These are phyloP conservation scores for Coturnix japonica DNA, from an alignment of 2,113 vertebrate genomes.

Conservation along the genomic window DNA sequence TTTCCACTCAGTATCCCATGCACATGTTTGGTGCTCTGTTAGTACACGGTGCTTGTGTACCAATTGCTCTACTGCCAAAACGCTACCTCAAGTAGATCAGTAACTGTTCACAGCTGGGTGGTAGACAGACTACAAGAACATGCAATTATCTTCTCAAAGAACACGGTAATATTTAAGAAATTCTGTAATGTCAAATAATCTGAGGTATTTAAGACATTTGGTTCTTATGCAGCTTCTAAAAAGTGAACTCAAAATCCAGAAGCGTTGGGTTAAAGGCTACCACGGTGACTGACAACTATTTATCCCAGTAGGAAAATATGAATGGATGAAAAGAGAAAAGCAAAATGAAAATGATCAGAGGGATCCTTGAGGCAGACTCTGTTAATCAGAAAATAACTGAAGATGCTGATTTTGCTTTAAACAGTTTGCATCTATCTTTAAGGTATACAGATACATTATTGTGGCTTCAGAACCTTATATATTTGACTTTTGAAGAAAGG, in stretches of 20 bases:
- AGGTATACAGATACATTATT: not conserved
- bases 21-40: constrained; percentile 71
- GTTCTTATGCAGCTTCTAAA: not conserved
- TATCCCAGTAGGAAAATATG: not conserved
- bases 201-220: not conserved
- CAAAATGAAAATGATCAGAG: not conserved
- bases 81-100: constrained; percentile 61
- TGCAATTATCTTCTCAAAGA: constrained; percentile 42
- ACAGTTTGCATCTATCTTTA: not conserved
- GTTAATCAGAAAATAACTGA: not conserved
- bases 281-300: not conserved
- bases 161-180: constrained; percentile 10
- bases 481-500: not conserved
- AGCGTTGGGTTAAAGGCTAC: not conserved
- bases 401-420: not conserved
- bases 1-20: constrained; percentile 79
- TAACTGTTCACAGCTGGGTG: constrained; percentile 55
- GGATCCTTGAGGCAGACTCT: not conserved
- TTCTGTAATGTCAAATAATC: constrained; percentile 22
- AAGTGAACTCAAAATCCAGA: not conserved
- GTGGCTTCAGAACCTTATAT: not conserved
- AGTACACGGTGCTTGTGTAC: constrained; percentile 66
- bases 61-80: constrained; percentile 56
- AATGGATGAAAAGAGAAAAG: constrained; percentile 1
- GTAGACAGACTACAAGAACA: constrained; percentile 58